These are phyloP conservation scores for Callimorpha dominula DNA, from an alignment of 2,888 invertebrate species.

Conservation along the genomic window DNA sequence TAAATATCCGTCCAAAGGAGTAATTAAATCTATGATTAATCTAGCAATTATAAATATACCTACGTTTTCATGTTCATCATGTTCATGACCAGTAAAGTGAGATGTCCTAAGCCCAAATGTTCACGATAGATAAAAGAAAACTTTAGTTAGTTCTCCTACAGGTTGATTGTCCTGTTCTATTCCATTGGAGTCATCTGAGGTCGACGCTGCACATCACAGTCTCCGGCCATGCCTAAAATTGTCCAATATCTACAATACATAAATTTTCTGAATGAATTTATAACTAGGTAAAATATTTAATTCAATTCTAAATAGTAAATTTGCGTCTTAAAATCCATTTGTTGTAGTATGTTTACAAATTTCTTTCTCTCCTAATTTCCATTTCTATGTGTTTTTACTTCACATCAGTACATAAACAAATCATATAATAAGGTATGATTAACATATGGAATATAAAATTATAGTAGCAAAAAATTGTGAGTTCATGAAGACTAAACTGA, in stretches of 20 bases:
- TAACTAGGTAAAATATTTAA: neutral
- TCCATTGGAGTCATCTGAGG: slow-evolving; percentile 36
- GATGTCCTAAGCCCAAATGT: slow-evolving; percentile 22
- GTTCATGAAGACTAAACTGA: neutral
- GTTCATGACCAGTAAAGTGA: slow-evolving; percentile 31
- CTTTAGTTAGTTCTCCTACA: slow-evolving; percentile 33
- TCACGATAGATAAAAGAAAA: slow-evolving; percentile 37
- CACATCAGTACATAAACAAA: neutral
- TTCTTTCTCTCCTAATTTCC: neutral
- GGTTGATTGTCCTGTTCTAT: slow-evolving; percentile 37
- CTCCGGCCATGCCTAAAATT: slow-evolving; percentile 55
- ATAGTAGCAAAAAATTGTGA: neutral
- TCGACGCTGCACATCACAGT: slow-evolving; percentile 48
- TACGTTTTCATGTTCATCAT: slow-evolving; percentile 27
- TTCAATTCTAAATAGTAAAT: slow-evolving; percentile 15
- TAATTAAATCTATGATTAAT: slow-evolving; percentile 40
- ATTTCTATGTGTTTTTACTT: neutral
- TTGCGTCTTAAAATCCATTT: slow-evolving; percentile 48
- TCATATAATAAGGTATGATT: neutral
- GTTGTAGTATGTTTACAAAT: neutral
- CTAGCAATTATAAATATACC: slow-evolving; percentile 42
- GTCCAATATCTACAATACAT: slow-evolving; percentile 53
- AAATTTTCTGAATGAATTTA: slow-evolving; percentile 34
- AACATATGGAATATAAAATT: neutral
- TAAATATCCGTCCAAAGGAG: slow-evolving; percentile 18